Evolutionary conservation across 2,888 invertebrate species (phyloP).

Genomic region (Dicyrtomina minuta): DNA sequence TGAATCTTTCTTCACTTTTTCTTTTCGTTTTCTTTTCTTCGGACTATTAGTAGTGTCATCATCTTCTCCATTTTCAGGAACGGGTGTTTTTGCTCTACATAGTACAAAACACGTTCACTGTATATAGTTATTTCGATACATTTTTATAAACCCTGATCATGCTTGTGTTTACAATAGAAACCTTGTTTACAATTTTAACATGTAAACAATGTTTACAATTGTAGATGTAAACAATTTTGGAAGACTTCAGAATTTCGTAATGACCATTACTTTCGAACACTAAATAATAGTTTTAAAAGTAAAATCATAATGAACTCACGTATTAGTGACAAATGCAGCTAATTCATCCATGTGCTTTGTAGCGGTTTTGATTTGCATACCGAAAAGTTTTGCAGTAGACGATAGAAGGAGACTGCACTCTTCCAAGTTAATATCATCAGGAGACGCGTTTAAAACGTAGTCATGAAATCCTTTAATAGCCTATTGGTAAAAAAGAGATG

Average conservation of each 20-base stretch:
- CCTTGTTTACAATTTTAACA: background rate
- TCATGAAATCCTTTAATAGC: slow-evolving; percentile 19
- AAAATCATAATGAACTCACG: slow-evolving; percentile 15
- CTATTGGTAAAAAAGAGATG: slow-evolving; percentile 2
- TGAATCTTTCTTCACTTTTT: too few species aligned
- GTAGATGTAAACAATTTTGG: background rate
- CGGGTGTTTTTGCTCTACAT: too few species aligned
- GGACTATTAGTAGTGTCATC: too few species aligned
- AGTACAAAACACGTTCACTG: too few species aligned
- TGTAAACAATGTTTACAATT: background rate
- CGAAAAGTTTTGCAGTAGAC: slow-evolving; percentile 17
- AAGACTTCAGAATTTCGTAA: background rate
- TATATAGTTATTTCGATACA: too few species aligned
- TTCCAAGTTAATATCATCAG: slow-evolving; percentile 25
- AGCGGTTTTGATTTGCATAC: slow-evolving; percentile 15
- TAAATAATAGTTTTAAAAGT: background rate
- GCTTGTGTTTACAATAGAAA: background rate
- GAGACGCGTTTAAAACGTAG: slow-evolving; percentile 3
- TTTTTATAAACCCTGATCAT: too few species aligned
- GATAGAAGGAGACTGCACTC: slow-evolving; percentile 22
- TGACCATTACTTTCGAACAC: too few species aligned
- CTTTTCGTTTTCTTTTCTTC: too few species aligned
- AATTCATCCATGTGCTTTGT: slow-evolving; percentile 12
- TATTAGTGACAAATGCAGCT: slow-evolving; percentile 27
- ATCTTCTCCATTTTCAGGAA: too few species aligned